phyloP scores from a whole-genome alignment of 2,888 invertebrate species.

The Neoscelio sp. region DNA sequence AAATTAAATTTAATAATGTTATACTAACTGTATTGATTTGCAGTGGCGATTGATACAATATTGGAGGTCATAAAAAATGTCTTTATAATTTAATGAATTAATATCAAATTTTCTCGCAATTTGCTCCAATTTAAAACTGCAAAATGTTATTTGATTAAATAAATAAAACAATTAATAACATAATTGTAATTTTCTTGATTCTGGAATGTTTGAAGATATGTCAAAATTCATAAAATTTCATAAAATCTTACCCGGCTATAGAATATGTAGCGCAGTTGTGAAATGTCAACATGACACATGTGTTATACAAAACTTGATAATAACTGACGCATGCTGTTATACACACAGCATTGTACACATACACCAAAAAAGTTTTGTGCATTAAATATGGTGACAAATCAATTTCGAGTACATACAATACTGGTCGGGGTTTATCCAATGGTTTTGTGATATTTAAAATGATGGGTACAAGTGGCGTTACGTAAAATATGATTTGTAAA shows the following conservation, averaged over 20 bases:
- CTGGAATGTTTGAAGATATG: too few species aligned
- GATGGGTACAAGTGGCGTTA: slow-evolving; percentile 14
- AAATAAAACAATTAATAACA: too few species aligned
- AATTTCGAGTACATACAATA: slow-evolving; percentile 27
- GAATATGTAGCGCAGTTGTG: slow-evolving; percentile 27
- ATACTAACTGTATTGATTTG: slow-evolving; percentile 7
- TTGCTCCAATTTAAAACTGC: slow-evolving; percentile 2
- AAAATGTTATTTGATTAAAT: too few species aligned
- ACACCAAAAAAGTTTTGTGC: slow-evolving; percentile 33
- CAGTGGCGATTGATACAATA: not conserved
- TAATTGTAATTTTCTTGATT: too few species aligned
- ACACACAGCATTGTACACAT: slow-evolving; percentile 18
- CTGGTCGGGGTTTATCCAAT: slow-evolving; percentile 13
- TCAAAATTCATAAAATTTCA: not conserved
- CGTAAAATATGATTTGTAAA: slow-evolving; percentile 5
- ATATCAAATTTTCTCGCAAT: not conserved
- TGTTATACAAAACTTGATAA: slow-evolving; percentile 31
- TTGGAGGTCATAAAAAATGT: not conserved
- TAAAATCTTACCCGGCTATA: slow-evolving; percentile 10
- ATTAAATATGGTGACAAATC: slow-evolving; percentile 34
- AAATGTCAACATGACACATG: slow-evolving; percentile 23
- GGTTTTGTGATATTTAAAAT: slow-evolving; percentile 12
- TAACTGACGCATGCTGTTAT: slow-evolving; percentile 25
- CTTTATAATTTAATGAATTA: not conserved
- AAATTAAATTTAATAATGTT: not conserved